Evolutionary conservation across 1,140 invertebrate genomes (phyloP), one percentile per base, ranked within the genome.

Genomic region (Sitophilus oryzae): DNA sequence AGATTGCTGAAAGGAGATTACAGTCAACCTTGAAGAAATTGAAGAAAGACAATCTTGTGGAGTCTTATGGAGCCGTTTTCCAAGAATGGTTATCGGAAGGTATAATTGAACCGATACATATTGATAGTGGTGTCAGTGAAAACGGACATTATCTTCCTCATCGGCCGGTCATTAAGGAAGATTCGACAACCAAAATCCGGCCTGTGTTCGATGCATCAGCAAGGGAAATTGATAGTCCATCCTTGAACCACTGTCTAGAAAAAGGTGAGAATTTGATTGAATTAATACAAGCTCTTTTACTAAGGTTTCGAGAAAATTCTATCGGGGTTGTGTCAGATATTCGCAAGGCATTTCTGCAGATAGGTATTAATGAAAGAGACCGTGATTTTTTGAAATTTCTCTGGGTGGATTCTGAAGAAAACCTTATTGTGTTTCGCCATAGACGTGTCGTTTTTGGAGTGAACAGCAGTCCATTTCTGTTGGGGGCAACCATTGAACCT

Each of bases 291-390:
- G 4, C 56, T 1, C 56, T 74, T 47, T 48, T 75, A 53, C 11
- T 69, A n/a, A 44, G 61, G 10, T 76, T 77, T 58, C 52, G 73
- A 46, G 56, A 15, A 46, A 59, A 63, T 18, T 56, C 52, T 43
- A 65, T 71, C 35, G 72, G 68, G 18, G 59, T 73, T 9, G 62
- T 66, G 3, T 59, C 70, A 0, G 74, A 76, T 49, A 74, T 77
- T 9, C 46, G 58, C 30, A 72, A 71, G 23, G 73, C 68, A 0
- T 77, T 77, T 63, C 55, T 71, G 10, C 67, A 72, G 52, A 71
- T 76, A 14, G 37, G 15, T n/a, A 18, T 69, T 20, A 3, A 30
- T 23, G 14, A 50, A 23, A 35, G 59, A 10, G 68, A 74, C 44
- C 40, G 70, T 16, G 58, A 71, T 35, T 62, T 58, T 53, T 20